Evolutionary conservation across 2,113 vertebrate genomes (phyloP).

Genomic region (Ceyx cyanopectus): DNA sequence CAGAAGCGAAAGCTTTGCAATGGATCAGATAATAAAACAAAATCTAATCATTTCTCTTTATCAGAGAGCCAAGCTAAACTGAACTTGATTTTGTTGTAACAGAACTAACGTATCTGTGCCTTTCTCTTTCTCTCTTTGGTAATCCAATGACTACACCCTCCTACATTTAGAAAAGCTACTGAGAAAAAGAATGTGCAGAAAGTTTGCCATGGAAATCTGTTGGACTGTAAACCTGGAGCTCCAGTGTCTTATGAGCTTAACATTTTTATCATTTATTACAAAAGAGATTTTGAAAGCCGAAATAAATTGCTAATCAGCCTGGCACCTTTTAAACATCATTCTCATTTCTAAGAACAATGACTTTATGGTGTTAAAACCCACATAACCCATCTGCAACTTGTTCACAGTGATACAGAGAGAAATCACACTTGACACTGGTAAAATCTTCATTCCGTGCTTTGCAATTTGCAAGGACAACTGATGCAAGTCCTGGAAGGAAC

Average conservation of each 20-base stretch:
- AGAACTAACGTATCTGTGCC: background rate
- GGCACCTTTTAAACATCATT: background rate
- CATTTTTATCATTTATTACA: background rate
- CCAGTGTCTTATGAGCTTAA: background rate
- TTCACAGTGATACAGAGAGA: background rate
- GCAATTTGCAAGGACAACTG: background rate
- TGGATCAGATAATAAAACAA: slow-evolving; percentile 29
- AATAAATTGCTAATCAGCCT: background rate
- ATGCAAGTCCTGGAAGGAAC: background rate
- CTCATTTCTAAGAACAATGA: background rate
- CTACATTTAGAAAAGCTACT: background rate
- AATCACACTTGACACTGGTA: background rate
- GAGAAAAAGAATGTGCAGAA: background rate
- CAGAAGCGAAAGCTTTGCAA: slow-evolving; percentile 54
- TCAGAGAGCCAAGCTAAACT: slow-evolving; percentile 30
- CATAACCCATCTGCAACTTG: background rate
- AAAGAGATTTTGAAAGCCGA: background rate
- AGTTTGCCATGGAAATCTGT: background rate
- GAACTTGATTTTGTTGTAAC: slow-evolving; percentile 37
- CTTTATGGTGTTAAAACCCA: background rate
- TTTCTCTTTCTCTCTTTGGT: background rate
- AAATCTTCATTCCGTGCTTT: background rate
- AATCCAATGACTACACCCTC: background rate
- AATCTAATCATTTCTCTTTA: slow-evolving; percentile 48
- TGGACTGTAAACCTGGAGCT: background rate